Evolutionary conservation across 2,113 vertebrate genomes (phyloP).

Genomic region (Malurus melanocephalus): DNA sequence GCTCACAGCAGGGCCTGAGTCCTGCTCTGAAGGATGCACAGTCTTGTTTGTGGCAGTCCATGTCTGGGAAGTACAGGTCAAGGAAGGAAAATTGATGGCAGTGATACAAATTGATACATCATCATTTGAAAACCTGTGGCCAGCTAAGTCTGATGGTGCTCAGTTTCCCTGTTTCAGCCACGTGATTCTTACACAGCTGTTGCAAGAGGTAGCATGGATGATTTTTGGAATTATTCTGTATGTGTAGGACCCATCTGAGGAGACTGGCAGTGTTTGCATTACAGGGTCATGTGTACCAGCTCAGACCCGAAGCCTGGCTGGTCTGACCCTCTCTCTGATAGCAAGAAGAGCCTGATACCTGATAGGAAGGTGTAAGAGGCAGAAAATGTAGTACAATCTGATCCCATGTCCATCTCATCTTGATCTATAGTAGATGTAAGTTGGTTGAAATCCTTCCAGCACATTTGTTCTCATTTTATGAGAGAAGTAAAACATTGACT

Average conservation of each 20-base stretch:
- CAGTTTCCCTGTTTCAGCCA: background rate
- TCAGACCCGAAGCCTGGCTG: background rate
- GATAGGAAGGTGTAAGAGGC: background rate
- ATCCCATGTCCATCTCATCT: background rate
- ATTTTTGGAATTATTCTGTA: background rate
- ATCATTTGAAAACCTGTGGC: background rate
- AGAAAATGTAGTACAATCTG: background rate
- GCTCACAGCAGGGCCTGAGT: background rate
- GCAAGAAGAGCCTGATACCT: background rate
- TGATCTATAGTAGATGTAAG: background rate
- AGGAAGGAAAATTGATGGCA: background rate
- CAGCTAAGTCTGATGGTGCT: background rate
- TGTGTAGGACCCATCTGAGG: background rate
- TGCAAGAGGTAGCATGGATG: background rate
- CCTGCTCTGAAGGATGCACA: background rate
- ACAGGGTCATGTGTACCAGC: background rate
- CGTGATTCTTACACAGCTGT: rapidly evolving
- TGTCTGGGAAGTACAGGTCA: background rate
- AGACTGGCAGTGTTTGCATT: background rate
- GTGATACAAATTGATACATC: background rate
- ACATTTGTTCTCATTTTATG: background rate
- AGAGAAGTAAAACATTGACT: background rate
- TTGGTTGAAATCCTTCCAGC: background rate
- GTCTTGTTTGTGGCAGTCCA: background rate
- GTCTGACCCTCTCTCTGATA: background rate